A percentile compares a stretch with the other conserved stretches of the same genome.
Conservation (phyloP, 2,113 vertebrate species). For the Mormyrus lacerda region DNA sequence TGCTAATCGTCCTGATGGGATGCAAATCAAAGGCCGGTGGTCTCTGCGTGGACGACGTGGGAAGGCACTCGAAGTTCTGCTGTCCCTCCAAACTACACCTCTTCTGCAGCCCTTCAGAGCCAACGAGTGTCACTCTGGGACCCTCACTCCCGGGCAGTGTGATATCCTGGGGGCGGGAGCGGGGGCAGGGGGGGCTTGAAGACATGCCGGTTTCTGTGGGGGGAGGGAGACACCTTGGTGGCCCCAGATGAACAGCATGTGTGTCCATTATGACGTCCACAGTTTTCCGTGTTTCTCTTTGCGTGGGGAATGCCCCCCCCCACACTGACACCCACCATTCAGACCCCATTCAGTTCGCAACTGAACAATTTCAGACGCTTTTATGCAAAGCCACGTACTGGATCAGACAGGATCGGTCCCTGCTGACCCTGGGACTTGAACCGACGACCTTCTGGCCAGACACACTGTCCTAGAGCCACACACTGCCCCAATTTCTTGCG, state of each 20-base stretch:
- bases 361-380: background rate
- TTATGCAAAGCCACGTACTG: background rate
- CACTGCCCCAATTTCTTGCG: background rate
- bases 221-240: background rate
- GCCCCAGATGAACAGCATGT: background rate
- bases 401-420: background rate
- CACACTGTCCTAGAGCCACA: background rate
- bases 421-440: background rate
- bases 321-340: background rate
- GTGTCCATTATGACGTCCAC: background rate
- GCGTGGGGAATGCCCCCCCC: background rate
- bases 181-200: background rate
- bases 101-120: background rate
- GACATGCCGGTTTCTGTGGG: background rate
- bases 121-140: background rate
- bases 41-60: background rate
- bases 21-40: background rate
- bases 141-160: background rate
- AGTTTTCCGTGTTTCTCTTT: background rate
- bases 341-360: background rate
- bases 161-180: background rate
- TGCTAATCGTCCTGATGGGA: background rate
- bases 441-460: background rate
- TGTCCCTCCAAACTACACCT: background rate
- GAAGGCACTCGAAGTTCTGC: background rate